A percentile compares a stretch with the other conserved stretches of the same genome.
These are phyloP conservation scores for Oncorhynchus mykiss DNA, from an alignment of 2,113 vertebrate genomes.

Conservation along the genomic window DNA sequence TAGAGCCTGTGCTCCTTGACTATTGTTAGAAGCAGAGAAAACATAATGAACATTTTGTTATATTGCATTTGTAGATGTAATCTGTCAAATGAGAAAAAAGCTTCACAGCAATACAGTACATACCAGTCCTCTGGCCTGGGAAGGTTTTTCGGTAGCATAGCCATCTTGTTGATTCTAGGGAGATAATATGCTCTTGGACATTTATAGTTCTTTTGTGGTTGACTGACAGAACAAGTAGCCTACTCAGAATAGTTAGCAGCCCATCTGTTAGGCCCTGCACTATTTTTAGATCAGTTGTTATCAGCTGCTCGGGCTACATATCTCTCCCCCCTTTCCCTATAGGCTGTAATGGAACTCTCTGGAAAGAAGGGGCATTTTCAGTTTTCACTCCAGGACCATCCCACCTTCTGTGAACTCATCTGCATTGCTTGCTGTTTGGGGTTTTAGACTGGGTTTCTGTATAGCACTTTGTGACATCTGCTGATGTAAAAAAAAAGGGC, in stretches of 20 bases:
- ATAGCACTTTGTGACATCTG: too few species aligned
- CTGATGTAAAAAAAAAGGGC: too few species aligned
- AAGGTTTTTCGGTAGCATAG: conserved; percentile 34
- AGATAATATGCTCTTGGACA: neutral
- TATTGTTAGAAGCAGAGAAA: conserved; percentile 50
- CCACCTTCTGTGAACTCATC: neutral
- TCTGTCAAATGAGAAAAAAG: neutral
- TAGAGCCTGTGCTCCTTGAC: conserved; percentile 82
- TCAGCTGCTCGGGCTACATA: conserved; percentile 48
- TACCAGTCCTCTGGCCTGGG: conserved; percentile 51
- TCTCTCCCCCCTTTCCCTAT: conserved; percentile 20
- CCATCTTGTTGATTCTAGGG: conserved; percentile 28
- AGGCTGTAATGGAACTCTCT: conserved; percentile 32
- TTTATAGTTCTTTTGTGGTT: neutral
- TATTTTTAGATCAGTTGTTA: conserved; percentile 56
- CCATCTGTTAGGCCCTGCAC: conserved; percentile 2
- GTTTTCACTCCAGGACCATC: neutral
- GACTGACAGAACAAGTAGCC: neutral
- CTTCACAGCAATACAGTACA: neutral
- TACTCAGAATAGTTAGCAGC: neutral
- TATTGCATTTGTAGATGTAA: neutral
- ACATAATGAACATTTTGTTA: neutral
- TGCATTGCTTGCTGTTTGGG: too few species aligned
- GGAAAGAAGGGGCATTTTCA: conserved; percentile 37
- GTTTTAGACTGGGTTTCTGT: too few species aligned